Percentiles rank a stretch among this genome's conserved stretches.
Evolutionary conservation across 2,113 vertebrate genomes (phyloP).

Genomic region (Candoia aspera): DNA sequence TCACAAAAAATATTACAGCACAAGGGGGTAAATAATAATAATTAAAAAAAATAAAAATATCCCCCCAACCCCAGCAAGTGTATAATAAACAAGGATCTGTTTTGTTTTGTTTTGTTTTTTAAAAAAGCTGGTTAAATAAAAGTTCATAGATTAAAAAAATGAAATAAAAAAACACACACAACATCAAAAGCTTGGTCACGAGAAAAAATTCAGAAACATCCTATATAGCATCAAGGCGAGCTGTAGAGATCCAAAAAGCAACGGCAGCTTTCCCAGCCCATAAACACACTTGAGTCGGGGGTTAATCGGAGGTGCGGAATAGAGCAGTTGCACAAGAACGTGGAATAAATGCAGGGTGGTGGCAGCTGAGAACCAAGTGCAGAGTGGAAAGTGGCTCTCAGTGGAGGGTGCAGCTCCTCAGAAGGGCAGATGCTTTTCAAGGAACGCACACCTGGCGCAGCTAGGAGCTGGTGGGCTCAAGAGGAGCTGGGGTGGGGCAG

Average conservation of each 20-base stretch:
- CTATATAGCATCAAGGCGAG: not conserved
- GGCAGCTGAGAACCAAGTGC: not conserved
- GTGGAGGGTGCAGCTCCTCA: too few species aligned
- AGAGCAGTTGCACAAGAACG: not conserved
- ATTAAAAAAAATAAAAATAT: constrained; percentile 30
- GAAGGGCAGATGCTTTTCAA: not conserved
- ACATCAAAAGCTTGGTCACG: constrained; percentile 32
- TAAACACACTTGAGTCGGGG: not conserved
- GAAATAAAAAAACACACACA: not conserved
- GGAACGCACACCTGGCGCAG: not conserved
- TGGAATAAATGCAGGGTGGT: not conserved
- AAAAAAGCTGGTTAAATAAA: constrained; percentile 33
- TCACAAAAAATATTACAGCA: constrained; percentile 30
- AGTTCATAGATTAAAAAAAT: constrained; percentile 20
- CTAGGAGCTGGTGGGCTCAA: not conserved
- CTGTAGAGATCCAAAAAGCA: not conserved
- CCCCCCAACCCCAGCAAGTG: constrained; percentile 21
- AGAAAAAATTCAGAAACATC: constrained; percentile 1
- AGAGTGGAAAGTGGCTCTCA: not conserved
- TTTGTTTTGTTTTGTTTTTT: not conserved
- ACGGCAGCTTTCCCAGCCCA: not conserved
- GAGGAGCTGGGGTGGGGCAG: not conserved
- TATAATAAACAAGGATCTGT: constrained; percentile 16
- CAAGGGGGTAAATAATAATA: constrained; percentile 7
- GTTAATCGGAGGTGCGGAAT: not conserved